A percentile compares a stretch with the other conserved stretches of the same genome.
Evolutionary conservation across 1,140 invertebrate genomes (phyloP).

Genomic region (Apis florea): DNA sequence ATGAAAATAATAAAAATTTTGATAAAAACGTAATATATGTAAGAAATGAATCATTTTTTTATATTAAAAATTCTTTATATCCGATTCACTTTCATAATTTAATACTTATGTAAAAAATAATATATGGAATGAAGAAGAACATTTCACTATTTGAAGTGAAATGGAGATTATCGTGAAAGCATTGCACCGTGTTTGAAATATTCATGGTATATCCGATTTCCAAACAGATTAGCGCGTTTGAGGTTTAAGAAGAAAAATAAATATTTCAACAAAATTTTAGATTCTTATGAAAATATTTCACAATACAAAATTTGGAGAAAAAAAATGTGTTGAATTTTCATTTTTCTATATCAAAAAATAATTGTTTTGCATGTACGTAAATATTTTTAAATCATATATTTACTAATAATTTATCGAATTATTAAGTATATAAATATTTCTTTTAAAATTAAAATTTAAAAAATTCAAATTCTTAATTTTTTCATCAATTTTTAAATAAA

Average conservation of each 20-base stretch:
- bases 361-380: too few species aligned
- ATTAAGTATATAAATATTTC: too few species aligned
- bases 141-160: neutral
- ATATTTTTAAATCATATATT: too few species aligned
- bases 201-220: neutral
- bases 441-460: too few species aligned
- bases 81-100: neutral
- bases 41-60: too few species aligned
- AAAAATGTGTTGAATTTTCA: neutral
- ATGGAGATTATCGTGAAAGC: neutral
- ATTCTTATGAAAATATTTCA: neutral
- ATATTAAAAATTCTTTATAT: neutral
- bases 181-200: neutral
- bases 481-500: too few species aligned
- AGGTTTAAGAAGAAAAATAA: neutral
- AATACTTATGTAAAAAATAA: neutral
- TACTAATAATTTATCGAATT: too few species aligned
- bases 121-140: neutral
- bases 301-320: neutral
- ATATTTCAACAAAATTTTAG: neutral
- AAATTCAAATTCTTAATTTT: too few species aligned
- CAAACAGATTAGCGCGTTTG: neutral
- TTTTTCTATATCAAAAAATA: too few species aligned
- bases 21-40: too few species aligned
- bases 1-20: too few species aligned